Base-by-base conservation (phyloP, 2,113 vertebrate species). In the Plectropomus leopardus region DNA sequence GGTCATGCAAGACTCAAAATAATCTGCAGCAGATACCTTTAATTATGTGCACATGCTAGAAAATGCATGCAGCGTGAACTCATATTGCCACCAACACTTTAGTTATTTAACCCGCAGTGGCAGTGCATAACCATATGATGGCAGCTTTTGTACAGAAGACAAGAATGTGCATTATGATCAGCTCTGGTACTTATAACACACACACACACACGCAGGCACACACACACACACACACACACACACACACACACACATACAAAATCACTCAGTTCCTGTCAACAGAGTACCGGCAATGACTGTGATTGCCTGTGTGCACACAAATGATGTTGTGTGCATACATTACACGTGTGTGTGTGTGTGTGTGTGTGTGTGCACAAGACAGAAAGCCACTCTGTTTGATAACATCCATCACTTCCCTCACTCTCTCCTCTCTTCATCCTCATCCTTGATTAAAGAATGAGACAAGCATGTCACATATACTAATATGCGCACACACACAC, bases 391-490 rank as follows among this genome's bases (percentile, higher is more conserved):
- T 88, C 67, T 88, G 78, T 85, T 82, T 88, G 71, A 93, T 92
- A 88, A 86, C 77, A 73, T 80, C 59, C 60, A 58, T 73, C 80
- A 72, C 72, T 67, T 82, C 69, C 76, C 61, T 77, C 80, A 64
- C 83, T 67, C 82, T 61, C 64, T 66, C 55, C 60, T 77, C 24
- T 65, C 71, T 67, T 80, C 45, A 1, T 69, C 76, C 79, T 83
- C 81, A 72, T 80, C 73, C 85, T 83, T 84, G 80, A 91, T 94
- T 88, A 91, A 91, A 88, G 79, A 76, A 80, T 66, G 80, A 81
- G 72, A 91, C 88, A 82, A 89, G 78, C 76, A 63, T 84, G 58
- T 71, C 63, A 55, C 61, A 32, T 67, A 63, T 19, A 32, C 76
- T 30, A n/a, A 69, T 14, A 70, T 30, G 19, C 57, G 50, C 28